phyloP scores from a whole-genome alignment of 2,888 invertebrate genomes.

The Lamproptera curius region DNA sequence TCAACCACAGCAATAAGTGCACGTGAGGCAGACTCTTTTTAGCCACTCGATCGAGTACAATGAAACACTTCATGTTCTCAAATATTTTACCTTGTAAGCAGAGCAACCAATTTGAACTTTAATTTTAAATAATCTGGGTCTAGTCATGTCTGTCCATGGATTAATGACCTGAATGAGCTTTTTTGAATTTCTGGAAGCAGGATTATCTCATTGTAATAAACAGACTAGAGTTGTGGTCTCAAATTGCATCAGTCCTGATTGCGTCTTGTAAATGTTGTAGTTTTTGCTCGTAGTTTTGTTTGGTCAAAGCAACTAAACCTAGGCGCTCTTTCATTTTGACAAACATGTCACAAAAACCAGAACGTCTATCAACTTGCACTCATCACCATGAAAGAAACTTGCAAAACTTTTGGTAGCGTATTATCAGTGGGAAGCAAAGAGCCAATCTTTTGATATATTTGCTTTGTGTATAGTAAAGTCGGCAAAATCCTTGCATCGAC shows the following conservation, averaged over 20 bases:
- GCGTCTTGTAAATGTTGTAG: background rate
- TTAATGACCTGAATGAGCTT: slow-evolving; percentile 23
- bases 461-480: slow-evolving; percentile 20
- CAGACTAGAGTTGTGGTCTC: slow-evolving; percentile 4
- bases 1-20: too few relatives aligned
- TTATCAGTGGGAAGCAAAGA: too few relatives aligned
- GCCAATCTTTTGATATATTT: too few relatives aligned
- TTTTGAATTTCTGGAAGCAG: slow-evolving; percentile 25
- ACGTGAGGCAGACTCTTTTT: too few relatives aligned
- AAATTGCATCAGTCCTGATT: background rate
- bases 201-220: slow-evolving; percentile 26
- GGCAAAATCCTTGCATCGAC: slow-evolving; percentile 20
- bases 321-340: background rate
- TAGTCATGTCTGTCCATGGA: background rate
- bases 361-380: too few relatives aligned
- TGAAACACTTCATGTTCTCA: too few relatives aligned
- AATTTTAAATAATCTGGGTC: slow-evolving; percentile 10
- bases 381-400: too few relatives aligned
- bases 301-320: too few relatives aligned
- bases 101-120: slow-evolving; percentile 13
- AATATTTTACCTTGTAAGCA: too few relatives aligned
- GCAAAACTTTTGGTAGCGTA: too few relatives aligned
- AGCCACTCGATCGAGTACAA: too few relatives aligned
- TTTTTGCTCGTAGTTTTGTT: too few relatives aligned
- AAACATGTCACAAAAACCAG: background rate